Base-by-base conservation (phyloP, 1,140 invertebrate genomes). In the Trichogramma pretiosum region DNA sequence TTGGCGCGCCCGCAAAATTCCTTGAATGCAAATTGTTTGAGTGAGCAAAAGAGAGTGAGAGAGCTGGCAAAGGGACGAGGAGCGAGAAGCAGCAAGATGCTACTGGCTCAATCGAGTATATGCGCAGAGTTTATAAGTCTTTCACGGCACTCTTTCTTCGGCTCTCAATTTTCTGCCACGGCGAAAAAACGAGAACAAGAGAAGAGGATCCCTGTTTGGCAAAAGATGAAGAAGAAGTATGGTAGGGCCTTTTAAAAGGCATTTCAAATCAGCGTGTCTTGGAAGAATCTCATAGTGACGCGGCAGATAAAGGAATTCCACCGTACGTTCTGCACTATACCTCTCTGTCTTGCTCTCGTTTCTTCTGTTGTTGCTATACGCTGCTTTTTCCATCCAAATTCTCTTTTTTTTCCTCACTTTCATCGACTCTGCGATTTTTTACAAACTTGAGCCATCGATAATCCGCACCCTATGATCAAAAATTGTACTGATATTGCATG, bases 251-350 rank as follows among this genome's bases (percentile, higher is more conserved):
- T 57, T 62, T 62, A 68, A 68, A 65, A 68, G 62, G 64, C 60
- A 67, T 68, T 71, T 68, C 68, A 67, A 70, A 70, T 68, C 64
- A 62, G 62, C 64, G 62, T 62, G 62, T 62, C 55, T 54, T 60
- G 58, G 64, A 70, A 65, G 67, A 70, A 70, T 70, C 59, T 65
- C 66, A 69, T 68, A 68, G 63, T 66, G 62, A 68, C 59, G 67
- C 62, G 57, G 60, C 58, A 53, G 56, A 71, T 68, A 71, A 71
- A 71, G 62, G 62, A 57, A 70, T 71, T 70, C 68, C 65, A 57
- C 54, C 33, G 44, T 52, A 53, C 40, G 55, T 44, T 43, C 52
- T 49, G 40, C 46, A 26, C 26, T 50, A 14, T 38, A 32, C 21
- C 21, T 39, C 46, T 38, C 41, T 48, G 47, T 59, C 43, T 52